Evolutionary conservation across 2,888 invertebrate genomes (phyloP), one percentile per base, ranked within the genome.

Genomic region (Pachliopta kotzebuea): DNA sequence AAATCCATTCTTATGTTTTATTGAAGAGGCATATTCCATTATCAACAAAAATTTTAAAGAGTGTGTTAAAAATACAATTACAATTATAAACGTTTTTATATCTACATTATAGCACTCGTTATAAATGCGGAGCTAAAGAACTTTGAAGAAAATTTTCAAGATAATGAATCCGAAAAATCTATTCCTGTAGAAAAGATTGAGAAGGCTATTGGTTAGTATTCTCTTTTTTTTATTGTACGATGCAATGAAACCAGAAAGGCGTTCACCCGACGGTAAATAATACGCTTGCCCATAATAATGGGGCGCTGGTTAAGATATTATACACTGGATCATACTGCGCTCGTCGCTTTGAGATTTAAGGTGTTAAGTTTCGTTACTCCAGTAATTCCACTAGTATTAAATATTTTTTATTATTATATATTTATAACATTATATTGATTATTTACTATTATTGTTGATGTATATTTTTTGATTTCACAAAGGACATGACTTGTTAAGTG

Each of bases 111-210:
- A 54, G 63, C 55, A 37, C 60, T 63, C 18, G 54, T 69, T 14
- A 45, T 67, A 29, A 74, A 74, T 52, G 65, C 74, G 2, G 85
- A 85, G 8, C 67, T 85, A 20, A 83, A 76, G 68, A 84, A 84
- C 54, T 76, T 84, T 0, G 83, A 83, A 4, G 84, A 87, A 11
- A 69, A 65, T 24, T 63, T 71, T 7, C 70, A 77, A 20, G 89
- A 88, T 57, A 78, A 72, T 58, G 70, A 69, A 42, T 85, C 87
- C 0, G 83, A 83, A 56, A 82, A 79, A 59, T 84, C 87, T 7
- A 76, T 89, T 20, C 85, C 87, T 2, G 74, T 88, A 4, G 90
- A 89, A 71, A 80, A 84, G 26, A 88, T 90, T 24, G 76, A 84
- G 50, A 88, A 86, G 64, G 80, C 81, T 80, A 77, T 85, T 68